Percentiles rank a stretch among this genome's conserved stretches.
Evolutionary conservation across 2,113 vertebrate species (phyloP).

Genomic region (Muntiacus reevesi): DNA sequence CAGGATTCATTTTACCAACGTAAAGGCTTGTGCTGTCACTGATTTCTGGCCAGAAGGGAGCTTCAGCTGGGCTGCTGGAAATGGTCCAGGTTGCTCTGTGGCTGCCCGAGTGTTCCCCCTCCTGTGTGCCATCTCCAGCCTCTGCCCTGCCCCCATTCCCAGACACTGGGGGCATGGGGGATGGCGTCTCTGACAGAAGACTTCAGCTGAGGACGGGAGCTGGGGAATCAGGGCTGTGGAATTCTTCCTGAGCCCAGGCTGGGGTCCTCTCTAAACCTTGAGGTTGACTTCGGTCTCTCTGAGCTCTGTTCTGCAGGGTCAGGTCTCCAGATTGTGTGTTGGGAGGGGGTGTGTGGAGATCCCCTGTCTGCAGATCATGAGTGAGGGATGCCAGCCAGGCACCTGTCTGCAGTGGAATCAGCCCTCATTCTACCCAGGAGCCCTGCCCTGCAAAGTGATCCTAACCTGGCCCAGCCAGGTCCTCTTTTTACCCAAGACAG

Average conservation of each 20-base stretch:
- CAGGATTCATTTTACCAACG: not conserved
- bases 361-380: not conserved
- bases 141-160: not conserved
- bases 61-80: not conserved
- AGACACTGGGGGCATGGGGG: not conserved
- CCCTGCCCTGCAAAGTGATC: not conserved
- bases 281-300: not conserved
- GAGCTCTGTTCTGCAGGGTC: not conserved
- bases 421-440: not conserved
- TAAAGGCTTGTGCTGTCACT: not conserved
- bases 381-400: not conserved
- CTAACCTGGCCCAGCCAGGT: not conserved
- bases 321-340: not conserved
- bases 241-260: not conserved
- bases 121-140: not conserved
- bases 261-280: not conserved
- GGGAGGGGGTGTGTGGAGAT: fast-evolving
- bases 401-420: not conserved
- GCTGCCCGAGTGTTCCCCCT: not conserved
- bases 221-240: not conserved
- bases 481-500: not conserved
- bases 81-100: not conserved
- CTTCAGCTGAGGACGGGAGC: not conserved
- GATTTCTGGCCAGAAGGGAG: not conserved
- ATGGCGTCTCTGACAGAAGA: not conserved